Base-by-base conservation (phyloP, 2,797 vertebrate genomes). In the Halcyon smyrnensis region DNA sequence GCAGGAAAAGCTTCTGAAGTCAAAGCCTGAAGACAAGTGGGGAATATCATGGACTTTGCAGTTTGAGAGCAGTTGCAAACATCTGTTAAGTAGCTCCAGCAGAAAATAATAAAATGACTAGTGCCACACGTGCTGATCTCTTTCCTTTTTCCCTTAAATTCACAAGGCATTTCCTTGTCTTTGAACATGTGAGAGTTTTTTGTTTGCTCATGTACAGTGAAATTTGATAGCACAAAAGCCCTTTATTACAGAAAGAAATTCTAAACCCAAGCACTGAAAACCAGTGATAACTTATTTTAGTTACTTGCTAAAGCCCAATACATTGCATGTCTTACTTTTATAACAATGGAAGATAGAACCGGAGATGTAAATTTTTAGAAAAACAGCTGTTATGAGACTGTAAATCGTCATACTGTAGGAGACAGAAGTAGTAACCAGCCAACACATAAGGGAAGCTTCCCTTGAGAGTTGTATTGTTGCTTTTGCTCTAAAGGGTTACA, bases 111-210 rank as follows among this genome's bases (percentile, higher is more conserved):
- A 7, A 91, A 76, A 51, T 82, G n/a, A 73, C 56, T 20, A 6
- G 18, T 84, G 90, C 78, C 80, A 95, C 70, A 87, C 45, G 64
- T 90, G 87, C 51, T 93, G 67, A 62, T 95, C 59, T 63, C 78
- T 91, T 93, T 81, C 83, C 70, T 93, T 94, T 93, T 96, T 88
- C 70, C 67, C 67, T 95, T 95, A 90, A 91, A 90, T 84, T 91
- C 83, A 95, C 87, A 92, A 96, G 94, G 93, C 67, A 67, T 86
- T 94, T 96, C 73, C 91, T 96, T 95, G 96, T 96, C 91, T 96
- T 91, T 93, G 73, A 95, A 95, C 80, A 94, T 96, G 94, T 96
- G 89, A 89, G 91, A 86, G 93, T 76, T 96, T 96, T 96, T 97
- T 97, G 95, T 97, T 94, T 96, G 87, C 63, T 93, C 51, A 20